phyloP scores from a whole-genome alignment of 2,113 vertebrate species.

The Catharus minimus region DNA sequence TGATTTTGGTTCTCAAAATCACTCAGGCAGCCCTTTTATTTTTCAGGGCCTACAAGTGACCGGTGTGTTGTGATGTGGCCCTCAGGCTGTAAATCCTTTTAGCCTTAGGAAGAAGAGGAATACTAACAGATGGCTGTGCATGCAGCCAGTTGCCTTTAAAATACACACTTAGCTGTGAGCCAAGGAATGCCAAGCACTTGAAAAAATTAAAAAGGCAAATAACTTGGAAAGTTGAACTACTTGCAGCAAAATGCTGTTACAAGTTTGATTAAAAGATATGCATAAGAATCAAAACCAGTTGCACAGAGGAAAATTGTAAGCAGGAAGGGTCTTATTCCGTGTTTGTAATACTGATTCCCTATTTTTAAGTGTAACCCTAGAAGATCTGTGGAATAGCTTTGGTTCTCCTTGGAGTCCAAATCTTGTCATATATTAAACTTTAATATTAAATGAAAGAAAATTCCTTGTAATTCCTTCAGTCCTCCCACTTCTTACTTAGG shows the following conservation, averaged over 20 bases:
- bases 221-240: neutral
- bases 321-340: neutral
- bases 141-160: neutral
- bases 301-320: neutral
- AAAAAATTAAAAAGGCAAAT: neutral
- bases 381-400: neutral
- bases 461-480: neutral
- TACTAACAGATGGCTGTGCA: neutral
- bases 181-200: constrained; percentile 27
- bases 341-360: neutral
- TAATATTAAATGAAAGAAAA: neutral
- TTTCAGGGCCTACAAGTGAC: neutral
- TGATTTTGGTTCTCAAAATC: neutral
- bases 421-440: neutral
- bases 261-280: neutral
- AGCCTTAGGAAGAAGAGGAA: neutral
- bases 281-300: neutral
- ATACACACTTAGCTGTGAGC: neutral
- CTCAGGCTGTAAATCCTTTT: constrained; percentile 1
- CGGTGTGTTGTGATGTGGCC: neutral
- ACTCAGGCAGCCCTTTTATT: neutral
- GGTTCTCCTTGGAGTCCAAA: neutral
- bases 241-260: neutral
- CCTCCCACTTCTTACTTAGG: neutral
- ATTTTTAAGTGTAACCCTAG: neutral